Percentiles rank a stretch among this genome's conserved stretches.
Conservation (phyloP, 2,113 vertebrate species). For the Syrrhaptes paradoxus region DNA sequence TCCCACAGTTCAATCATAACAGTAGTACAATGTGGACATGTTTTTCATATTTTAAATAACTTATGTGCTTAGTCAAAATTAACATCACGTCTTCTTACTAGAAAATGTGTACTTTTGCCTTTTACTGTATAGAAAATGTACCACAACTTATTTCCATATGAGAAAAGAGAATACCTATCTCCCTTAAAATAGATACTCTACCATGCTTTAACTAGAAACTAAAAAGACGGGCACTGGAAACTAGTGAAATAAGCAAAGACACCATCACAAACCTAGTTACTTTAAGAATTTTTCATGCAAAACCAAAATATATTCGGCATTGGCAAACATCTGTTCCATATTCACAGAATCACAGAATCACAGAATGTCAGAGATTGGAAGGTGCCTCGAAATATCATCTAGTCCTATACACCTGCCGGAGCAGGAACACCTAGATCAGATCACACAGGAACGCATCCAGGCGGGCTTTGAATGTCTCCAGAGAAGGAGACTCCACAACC, state of each 20-base stretch:
- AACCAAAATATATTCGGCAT: background rate
- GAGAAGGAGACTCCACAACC: no score
- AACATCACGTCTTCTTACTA: background rate
- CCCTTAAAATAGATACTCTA: background rate
- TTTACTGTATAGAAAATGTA: background rate
- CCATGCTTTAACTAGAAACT: background rate
- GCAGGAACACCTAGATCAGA: no score
- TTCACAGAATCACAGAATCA: background rate
- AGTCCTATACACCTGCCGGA: no score
- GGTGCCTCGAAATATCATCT: no score
- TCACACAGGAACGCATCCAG: no score
- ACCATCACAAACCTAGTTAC: background rate
- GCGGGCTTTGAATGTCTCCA: no score
- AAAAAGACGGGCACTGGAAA: background rate
- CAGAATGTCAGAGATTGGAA: no score
- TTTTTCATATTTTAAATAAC: background rate
- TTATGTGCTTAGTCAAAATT: background rate
- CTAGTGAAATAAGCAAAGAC: background rate
- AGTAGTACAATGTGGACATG: background rate
- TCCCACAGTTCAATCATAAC: background rate
- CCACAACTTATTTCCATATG: background rate
- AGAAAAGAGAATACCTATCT: background rate
- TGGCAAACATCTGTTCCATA: background rate
- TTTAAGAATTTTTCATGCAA: background rate
- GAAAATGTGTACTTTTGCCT: background rate